Conservation (phyloP, 2,888 invertebrate species). For the Thymelicus acteon region DNA sequence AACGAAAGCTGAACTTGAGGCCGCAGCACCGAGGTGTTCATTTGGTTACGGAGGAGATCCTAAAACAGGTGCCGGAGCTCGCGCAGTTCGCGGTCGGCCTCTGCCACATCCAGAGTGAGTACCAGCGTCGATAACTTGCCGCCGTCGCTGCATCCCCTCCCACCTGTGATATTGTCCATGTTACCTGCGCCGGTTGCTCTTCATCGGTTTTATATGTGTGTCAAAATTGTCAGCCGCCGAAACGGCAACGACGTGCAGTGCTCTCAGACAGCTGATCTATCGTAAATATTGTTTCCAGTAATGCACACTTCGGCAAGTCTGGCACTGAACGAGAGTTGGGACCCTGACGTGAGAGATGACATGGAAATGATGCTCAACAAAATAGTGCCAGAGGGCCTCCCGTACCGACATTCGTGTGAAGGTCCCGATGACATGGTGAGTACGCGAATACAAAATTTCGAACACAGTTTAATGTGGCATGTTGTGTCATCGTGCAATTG, state of each 20-base stretch:
- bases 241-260: conserved; percentile 40
- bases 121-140: conserved; percentile 65
- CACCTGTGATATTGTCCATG: conserved; percentile 60
- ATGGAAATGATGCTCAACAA: conserved; percentile 99
- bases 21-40: conserved; percentile 98
- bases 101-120: conserved; percentile 98
- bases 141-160: conserved; percentile 71
- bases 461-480: conserved; percentile 16
- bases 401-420: conserved; percentile 98
- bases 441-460: conserved; percentile 32
- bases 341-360: conserved; percentile 98
- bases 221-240: conserved; percentile 10
- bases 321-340: conserved; percentile 99
- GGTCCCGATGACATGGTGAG: conserved; percentile 99
- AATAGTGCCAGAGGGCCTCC: conserved; percentile 98
- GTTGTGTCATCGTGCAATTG: conserved; percentile 10
- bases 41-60: conserved; percentile 98
- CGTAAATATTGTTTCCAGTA: conserved; percentile 87
- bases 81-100: conserved; percentile 97
- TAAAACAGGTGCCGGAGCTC: conserved; percentile 97
- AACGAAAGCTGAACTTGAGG: conserved; percentile 97
- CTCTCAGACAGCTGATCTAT: conserved; percentile 62
- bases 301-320: conserved; percentile 99
- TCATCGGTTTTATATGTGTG: conserved; percentile 42
- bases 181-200: conserved; percentile 31